Percentiles rank a stretch among this genome's conserved stretches.
Evolutionary conservation across 2,113 vertebrate species (phyloP).

Genomic region (Heloderma charlesbogerti): DNA sequence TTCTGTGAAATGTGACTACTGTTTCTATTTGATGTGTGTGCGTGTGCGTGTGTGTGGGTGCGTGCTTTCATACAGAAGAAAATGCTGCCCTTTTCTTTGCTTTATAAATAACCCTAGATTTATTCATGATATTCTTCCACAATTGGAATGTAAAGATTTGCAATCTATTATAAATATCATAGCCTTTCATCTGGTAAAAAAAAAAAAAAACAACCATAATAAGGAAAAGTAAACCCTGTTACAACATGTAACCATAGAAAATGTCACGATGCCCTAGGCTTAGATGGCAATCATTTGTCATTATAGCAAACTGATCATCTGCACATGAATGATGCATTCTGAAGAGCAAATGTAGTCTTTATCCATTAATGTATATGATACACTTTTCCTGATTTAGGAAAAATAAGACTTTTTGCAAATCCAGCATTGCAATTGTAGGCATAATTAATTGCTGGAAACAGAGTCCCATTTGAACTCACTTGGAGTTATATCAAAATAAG

Average conservation of each 20-base stretch:
- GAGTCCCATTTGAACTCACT: not conserved
- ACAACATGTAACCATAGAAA: slow-evolving; percentile 26
- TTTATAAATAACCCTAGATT: slow-evolving; percentile 43
- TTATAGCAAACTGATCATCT: slow-evolving; percentile 39
- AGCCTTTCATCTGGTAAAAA: slow-evolving; percentile 44
- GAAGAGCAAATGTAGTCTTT: slow-evolving; percentile 39
- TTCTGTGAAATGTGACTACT: slow-evolving; percentile 32
- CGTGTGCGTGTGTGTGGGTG: not conserved
- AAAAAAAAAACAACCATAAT: slow-evolving; percentile 37
- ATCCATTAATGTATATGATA: slow-evolving; percentile 15
- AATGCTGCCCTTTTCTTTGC: slow-evolving; percentile 5
- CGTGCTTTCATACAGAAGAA: slow-evolving; percentile 29
- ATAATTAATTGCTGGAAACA: not conserved
- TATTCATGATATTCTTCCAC: slow-evolving; percentile 36
- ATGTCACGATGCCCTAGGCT: slow-evolving; percentile 32
- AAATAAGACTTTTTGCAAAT: slow-evolving; percentile 48
- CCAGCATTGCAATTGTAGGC: not conserved
- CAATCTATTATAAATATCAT: slow-evolving; percentile 29
- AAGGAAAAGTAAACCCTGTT: slow-evolving; percentile 46
- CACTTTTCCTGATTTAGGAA: slow-evolving; percentile 30
- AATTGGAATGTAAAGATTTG: slow-evolving; percentile 34
- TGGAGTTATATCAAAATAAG: not conserved
- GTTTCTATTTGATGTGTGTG: slow-evolving; percentile 34
- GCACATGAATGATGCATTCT: slow-evolving; percentile 40
- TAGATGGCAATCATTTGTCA: slow-evolving; percentile 1